These are phyloP conservation scores for Pseudolycoriella hygida DNA, from an alignment of 2,888 invertebrate species.

Conservation along the genomic window DNA sequence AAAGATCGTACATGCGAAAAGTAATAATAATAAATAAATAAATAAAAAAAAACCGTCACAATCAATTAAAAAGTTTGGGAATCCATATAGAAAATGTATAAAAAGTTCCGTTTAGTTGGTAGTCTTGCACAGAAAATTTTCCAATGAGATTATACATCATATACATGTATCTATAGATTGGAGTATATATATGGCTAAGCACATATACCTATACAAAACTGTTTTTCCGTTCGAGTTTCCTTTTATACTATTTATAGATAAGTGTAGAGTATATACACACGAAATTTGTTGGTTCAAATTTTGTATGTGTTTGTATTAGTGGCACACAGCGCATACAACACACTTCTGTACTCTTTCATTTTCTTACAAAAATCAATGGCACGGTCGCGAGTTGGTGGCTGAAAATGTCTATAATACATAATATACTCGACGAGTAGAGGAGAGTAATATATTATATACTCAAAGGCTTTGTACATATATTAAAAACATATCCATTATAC, in stretches of 20 bases:
- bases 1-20: no score
- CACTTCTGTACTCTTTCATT: conserved; percentile 2
- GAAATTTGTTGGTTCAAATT: background rate
- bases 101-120: background rate
- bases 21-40: no score
- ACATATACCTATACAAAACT: background rate
- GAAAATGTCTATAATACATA: background rate
- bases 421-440: background rate
- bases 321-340: background rate
- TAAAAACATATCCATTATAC: no score
- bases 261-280: no score
- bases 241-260: no score
- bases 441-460: background rate
- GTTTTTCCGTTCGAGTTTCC: no score
- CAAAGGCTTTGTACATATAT: no score
- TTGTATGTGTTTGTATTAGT: background rate
- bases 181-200: background rate
- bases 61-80: conserved; percentile 1
- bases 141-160: background rate
- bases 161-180: background rate
- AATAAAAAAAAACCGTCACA: background rate
- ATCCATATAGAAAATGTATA: background rate
- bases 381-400: background rate
- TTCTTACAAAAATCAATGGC: conserved; percentile 4
- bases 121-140: no score